Evolutionary conservation across 2,113 vertebrate genomes (phyloP), one percentile per base, ranked within the genome.

Genomic region (Glaucomys volans): DNA sequence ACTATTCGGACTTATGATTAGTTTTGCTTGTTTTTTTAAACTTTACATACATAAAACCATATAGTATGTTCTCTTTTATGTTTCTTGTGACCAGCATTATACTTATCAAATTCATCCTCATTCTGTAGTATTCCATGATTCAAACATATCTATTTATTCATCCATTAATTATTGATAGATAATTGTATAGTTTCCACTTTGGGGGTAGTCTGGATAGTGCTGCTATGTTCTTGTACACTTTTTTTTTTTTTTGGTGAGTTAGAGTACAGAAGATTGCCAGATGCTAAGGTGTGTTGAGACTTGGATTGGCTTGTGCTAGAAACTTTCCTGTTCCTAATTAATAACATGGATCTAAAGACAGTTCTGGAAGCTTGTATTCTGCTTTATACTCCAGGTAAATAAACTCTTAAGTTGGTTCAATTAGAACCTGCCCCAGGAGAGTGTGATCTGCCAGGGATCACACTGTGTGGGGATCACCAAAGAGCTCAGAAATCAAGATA

Each of bases 1-100:
- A 81, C 3, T 74, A 7, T 93, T 96, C 35, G 92, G 81, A 85
- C 16, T 93, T 88, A 59, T 80, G 66, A 90, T 84, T 90, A 59
- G 8, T 83, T 87, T 87, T 52, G 20, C 30, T 75, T 69, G 2
- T 62, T 84, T 87, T 71, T 57, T 69, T 96, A 40, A 90, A 67
- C 9, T 40, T 54, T 35, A 26, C 47, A 9, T 74, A 9, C 20
- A 17, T 80, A 62, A 87, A 91, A 91, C 42, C 37, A 13, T 87
- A 62, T 17, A 20, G 37, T 74, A 22, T 83, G n/a, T 87, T 84
- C 14, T 26, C 54, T 82, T 86, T 47, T 74, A 20, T 92, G 50
- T 77, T 96, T 79, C 89, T 86, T 83, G 47, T 26, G 11, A n/a
- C 44, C 32, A 64, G 18, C 30, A 30, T 62, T 47, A 32, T 44